Evolutionary conservation across 2,888 invertebrate species (phyloP), one percentile per base, ranked within the genome.

Genomic region (Hydrotaea cyrtoneurina): DNA sequence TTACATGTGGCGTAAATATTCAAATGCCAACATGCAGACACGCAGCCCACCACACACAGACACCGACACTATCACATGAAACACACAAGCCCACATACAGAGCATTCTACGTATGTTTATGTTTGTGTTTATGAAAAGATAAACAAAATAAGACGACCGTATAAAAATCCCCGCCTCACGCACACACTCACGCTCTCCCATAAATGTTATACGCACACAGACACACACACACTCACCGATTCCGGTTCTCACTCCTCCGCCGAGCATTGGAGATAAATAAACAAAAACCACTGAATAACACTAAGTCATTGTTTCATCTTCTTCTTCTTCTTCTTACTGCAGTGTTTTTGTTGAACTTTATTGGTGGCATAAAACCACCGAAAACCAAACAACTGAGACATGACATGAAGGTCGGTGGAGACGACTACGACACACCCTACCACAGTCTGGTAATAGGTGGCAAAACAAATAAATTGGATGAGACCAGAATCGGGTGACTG

Each of bases 101-200:
- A n/a, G 15, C 19, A 23, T 10, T 8, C 39, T 13, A 39, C 19
- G 31, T 31, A 71, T 59, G 46, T 78, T 71, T 78, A 57, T 69
- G 43, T 69, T 78, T 36, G 26, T 74, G 57, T 69, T 59, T 71
- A 78, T 69, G 69, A 36, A 69, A 39, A 78, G 39, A 69, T 31
- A 78, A 73, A 59, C 31, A 74, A 46, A 57, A 43, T 71, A 39
- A 69, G 39, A 69, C 43, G 69, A 46, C 69, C 46, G 7, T 15
- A 74, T 74, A 59, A 74, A 57, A 73, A 74, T n/a, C 53, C 17
- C 2, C 31, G 7, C 19, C 53, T 17, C 64, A 17, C n/a, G 13
- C 7, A 19, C 64, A 21, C 13, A 46, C 15, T 13, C 53, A 15
- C 53, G 2, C 11, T 2, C 15, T 13, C 8, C n/a, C 19, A 36